Percentiles rank a stretch among this genome's conserved stretches.
Conservation (phyloP, 2,888 invertebrate species). For the Epistrophe eligans region DNA sequence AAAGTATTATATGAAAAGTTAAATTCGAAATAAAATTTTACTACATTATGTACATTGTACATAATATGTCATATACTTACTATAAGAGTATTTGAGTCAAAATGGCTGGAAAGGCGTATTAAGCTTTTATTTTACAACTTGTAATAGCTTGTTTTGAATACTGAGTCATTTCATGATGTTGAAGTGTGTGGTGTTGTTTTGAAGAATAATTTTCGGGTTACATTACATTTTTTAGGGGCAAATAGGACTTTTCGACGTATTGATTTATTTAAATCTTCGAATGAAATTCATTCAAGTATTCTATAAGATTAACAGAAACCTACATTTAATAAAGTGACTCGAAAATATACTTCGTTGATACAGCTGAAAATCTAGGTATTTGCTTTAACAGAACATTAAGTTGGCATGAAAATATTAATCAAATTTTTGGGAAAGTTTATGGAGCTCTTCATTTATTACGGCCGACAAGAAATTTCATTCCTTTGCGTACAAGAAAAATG, state of each 20-base stretch:
- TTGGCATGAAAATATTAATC: too few relatives aligned
- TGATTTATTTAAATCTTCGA: neutral
- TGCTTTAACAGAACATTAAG: too few relatives aligned
- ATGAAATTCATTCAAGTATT: too few relatives aligned
- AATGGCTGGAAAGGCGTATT: conserved; percentile 42
- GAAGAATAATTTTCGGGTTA: neutral
- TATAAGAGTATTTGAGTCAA: conserved; percentile 40
- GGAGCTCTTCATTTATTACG: too few relatives aligned
- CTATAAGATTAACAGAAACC: too few relatives aligned
- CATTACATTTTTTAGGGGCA: neutral
- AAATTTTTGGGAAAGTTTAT: too few relatives aligned
- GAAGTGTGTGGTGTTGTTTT: neutral
- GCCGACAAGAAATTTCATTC: too few relatives aligned
- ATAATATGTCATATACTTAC: conserved; percentile 3
- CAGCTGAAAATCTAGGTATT: too few relatives aligned
- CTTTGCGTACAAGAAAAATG: too few relatives aligned
- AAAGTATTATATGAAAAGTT: conserved; percentile 54
- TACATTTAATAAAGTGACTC: too few relatives aligned
- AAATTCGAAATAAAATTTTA: conserved; percentile 68
- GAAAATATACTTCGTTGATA: too few relatives aligned
- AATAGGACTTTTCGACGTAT: neutral
- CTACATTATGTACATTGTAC: conserved; percentile 14
- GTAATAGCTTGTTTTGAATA: conserved; percentile 4
- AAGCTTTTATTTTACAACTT: conserved; percentile 49
- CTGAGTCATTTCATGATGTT: neutral